phyloP scores from a whole-genome alignment of 2,888 invertebrate genomes.

The Mimumesa dahlbomi region DNA sequence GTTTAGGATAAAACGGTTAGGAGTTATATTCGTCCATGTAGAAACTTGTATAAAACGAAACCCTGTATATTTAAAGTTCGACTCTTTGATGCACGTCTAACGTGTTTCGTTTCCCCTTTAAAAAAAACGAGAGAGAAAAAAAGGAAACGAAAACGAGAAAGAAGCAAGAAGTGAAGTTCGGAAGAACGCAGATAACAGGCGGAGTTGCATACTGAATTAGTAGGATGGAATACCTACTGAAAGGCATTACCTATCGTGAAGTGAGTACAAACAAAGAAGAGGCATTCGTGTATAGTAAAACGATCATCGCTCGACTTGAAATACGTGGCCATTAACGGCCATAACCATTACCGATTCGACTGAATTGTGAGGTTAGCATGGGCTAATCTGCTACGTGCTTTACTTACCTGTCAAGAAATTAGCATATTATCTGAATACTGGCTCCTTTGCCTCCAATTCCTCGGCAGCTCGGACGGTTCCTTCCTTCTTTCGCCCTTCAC shows the following conservation, averaged over 20 bases:
- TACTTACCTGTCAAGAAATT: slow-evolving; percentile 67
- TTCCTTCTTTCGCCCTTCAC: slow-evolving; percentile 17
- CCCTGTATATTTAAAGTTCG: no score
- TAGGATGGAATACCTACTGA: slow-evolving; percentile 39
- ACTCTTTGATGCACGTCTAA: no score
- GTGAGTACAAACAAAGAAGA: slow-evolving; percentile 46
- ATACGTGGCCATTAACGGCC: slow-evolving; percentile 77
- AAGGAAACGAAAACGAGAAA: no score
- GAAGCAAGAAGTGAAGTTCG: slow-evolving; percentile 38
- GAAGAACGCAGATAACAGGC: slow-evolving; percentile 33
- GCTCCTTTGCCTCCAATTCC: slow-evolving; percentile 53
- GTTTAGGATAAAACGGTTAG: no score
- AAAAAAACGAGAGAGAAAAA: no score
- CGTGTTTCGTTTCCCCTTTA: no score
- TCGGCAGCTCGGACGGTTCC: slow-evolving; percentile 38
- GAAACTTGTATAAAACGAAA: no score
- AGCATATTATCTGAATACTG: slow-evolving; percentile 67
- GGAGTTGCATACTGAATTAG: slow-evolving; percentile 44
- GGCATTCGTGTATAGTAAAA: slow-evolving; percentile 46
- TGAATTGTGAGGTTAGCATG: slow-evolving; percentile 65
- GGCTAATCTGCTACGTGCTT: slow-evolving; percentile 61
- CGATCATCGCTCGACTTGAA: slow-evolving; percentile 64
- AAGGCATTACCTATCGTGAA: slow-evolving; percentile 50
- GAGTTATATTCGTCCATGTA: no score
- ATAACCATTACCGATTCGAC: slow-evolving; percentile 78